These are phyloP conservation scores for Selenia dentaria DNA, from an alignment of 2,888 invertebrate species.

Conservation along the genomic window DNA sequence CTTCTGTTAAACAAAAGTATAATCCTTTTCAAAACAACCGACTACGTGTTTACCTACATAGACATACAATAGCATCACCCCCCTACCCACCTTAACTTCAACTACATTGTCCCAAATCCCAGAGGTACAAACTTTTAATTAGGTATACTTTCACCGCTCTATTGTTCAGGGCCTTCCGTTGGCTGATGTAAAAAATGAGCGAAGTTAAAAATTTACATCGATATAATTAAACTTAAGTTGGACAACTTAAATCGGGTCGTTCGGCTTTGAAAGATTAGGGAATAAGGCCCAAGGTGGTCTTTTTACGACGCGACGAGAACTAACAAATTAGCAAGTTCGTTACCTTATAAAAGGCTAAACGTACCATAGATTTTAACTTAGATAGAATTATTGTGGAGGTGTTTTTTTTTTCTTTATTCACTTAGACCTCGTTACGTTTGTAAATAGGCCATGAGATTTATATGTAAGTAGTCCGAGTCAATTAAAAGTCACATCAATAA, in stretches of 20 bases:
- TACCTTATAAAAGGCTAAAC: slow-evolving; percentile 4
- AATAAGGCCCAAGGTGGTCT: slow-evolving; percentile 4
- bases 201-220: slow-evolving; percentile 20
- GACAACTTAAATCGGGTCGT: slow-evolving; percentile 20
- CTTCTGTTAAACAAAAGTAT: no score
- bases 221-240: slow-evolving; percentile 23
- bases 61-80: slow-evolving; percentile 1
- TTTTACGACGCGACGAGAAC: slow-evolving; percentile 7
- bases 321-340: slow-evolving; percentile 4
- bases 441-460: no score
- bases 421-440: no score
- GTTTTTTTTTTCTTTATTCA: no score
- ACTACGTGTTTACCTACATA: not conserved
- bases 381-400: no score
- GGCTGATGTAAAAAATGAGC: slow-evolving; percentile 18
- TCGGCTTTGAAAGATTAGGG: slow-evolving; percentile 13
- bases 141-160: slow-evolving; percentile 16
- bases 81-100: not conserved
- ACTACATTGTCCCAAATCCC: slow-evolving; percentile 23
- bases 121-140: slow-evolving; percentile 25
- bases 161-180: slow-evolving; percentile 20
- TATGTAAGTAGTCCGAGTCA: no score
- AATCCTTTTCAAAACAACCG: not conserved
- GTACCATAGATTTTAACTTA: no score
- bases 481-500: no score